Evolutionary conservation across 1,140 invertebrate species (phyloP).

Genomic region (Ceratina australensis): DNA sequence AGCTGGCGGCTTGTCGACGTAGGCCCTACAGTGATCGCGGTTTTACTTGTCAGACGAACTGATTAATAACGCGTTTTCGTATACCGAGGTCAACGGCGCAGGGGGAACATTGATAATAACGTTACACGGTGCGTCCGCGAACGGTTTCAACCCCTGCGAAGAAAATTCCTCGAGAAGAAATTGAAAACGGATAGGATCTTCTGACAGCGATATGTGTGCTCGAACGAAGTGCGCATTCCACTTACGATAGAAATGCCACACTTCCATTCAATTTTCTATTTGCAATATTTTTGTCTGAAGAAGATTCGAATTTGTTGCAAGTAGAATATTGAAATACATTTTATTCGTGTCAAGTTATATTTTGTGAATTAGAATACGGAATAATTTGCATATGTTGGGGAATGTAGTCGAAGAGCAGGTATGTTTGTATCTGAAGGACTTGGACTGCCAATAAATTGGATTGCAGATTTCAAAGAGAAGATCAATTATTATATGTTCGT

Average conservation of each 20-base stretch:
- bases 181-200: not conserved
- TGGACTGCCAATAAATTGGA: not conserved
- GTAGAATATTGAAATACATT: not conserved
- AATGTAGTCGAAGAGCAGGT: not conserved
- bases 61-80: slow-evolving; percentile 3
- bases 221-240: not conserved
- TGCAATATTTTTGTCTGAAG: not conserved
- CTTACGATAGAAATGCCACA: not conserved
- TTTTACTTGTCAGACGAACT: not conserved
- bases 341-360: not conserved
- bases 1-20: slow-evolving; percentile 63
- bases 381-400: not conserved
- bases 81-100: no score
- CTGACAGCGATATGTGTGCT: not conserved
- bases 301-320: not conserved
- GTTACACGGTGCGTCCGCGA: not conserved
- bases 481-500: no score
- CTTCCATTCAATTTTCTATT: not conserved
- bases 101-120: not conserved
- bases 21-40: slow-evolving; percentile 26
- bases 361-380: not conserved
- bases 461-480: slow-evolving; percentile 6
- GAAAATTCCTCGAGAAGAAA: not conserved
- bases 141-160: slow-evolving; percentile 1
- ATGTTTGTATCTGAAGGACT: not conserved